Evolutionary conservation across 92 coral and sea anemone genomes (phyloP).

Genomic region (Micromussa lordhowensis): DNA sequence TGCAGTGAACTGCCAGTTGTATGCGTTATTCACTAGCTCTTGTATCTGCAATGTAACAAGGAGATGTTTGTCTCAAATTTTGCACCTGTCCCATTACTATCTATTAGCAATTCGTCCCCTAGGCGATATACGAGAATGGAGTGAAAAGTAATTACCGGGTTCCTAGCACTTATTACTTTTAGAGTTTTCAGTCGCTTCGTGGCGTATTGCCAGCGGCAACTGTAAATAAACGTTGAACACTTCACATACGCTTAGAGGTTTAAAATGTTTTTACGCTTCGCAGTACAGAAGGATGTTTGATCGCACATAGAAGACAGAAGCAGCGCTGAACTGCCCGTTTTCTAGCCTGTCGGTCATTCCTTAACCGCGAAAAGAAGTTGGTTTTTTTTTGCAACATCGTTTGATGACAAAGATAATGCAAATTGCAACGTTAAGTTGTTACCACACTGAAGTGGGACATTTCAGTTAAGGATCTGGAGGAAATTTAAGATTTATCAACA

Average conservation of each 20-base stretch:
- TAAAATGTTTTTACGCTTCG: too few relatives aligned
- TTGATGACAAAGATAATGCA: not conserved
- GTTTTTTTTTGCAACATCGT: not conserved
- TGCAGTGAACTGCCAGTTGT: not conserved
- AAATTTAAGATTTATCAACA: not conserved
- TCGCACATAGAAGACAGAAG: not conserved
- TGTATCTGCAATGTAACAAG: not conserved
- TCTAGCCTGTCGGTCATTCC: not conserved
- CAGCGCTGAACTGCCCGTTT: not conserved
- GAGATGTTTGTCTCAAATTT: not conserved
- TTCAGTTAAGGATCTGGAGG: not conserved
- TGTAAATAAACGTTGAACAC: not conserved
- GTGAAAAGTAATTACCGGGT: not conserved
- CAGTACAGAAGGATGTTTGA: not conserved
- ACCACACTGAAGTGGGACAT: not conserved
- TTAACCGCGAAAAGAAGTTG: not conserved
- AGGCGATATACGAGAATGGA: not conserved
- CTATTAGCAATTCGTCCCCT: constrained; percentile 6
- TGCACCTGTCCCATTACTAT: not conserved
- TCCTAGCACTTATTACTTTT: not conserved
- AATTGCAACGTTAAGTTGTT: not conserved
- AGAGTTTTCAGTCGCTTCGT: constrained; percentile 1
- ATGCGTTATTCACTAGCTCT: not conserved
- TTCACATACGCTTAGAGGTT: not conserved
- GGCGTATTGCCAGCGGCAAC: not conserved